phyloP scores from a whole-genome alignment of 2,797 vertebrate species.

The Crax fasciolata region DNA sequence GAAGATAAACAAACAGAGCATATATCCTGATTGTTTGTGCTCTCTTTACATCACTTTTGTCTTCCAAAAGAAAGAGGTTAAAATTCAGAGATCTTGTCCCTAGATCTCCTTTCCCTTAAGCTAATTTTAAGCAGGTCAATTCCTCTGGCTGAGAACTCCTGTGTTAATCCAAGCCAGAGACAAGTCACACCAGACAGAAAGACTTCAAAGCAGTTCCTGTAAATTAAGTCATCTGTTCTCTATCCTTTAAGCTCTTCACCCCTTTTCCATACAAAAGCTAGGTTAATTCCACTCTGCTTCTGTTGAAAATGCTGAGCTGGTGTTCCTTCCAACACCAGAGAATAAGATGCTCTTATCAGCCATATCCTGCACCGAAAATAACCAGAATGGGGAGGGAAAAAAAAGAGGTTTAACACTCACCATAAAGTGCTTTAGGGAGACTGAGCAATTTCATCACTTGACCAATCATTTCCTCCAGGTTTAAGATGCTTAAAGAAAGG shows the following conservation, averaged over 20 bases:
- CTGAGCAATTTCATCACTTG: background rate
- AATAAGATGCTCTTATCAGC: background rate
- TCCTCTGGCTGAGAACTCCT: background rate
- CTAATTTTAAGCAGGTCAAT: background rate
- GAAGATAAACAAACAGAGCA: conserved; percentile 33
- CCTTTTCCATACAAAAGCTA: background rate
- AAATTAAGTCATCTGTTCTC: background rate
- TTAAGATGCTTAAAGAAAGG: background rate
- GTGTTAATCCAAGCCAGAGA: background rate
- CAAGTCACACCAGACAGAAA: background rate
- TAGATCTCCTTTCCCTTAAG: background rate
- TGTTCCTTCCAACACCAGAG: background rate
- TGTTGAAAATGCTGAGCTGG: background rate
- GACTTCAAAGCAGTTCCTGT: background rate
- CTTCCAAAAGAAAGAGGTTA: background rate
- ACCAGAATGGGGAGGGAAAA: background rate
- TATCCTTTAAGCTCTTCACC: background rate
- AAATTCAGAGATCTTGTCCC: background rate
- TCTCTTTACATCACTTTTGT: background rate
- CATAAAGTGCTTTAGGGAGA: background rate
- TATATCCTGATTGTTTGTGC: background rate
- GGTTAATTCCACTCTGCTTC: background rate
- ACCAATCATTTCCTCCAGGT: background rate
- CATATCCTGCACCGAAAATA: background rate
- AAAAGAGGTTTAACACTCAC: background rate